Evolutionary conservation across 2,113 vertebrate species (phyloP).

Genomic region (Limnothrissa miodon): DNA sequence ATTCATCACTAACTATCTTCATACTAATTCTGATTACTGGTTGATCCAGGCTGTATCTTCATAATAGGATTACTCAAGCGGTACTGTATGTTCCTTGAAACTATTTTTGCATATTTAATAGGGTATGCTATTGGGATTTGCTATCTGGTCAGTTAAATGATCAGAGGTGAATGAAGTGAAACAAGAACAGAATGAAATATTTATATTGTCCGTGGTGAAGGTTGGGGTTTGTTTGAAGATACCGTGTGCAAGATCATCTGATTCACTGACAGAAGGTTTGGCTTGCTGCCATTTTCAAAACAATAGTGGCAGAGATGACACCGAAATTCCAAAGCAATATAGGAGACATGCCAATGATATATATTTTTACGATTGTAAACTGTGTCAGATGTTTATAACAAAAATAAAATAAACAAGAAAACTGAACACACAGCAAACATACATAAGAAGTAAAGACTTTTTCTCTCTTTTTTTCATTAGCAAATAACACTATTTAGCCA

Average conservation of each 20-base stretch:
- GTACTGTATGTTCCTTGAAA: neutral
- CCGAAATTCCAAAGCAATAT: neutral
- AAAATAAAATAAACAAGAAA: neutral
- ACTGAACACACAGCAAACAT: neutral
- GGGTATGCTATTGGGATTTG: neutral
- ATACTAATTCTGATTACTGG: too few species aligned
- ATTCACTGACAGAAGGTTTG: too few species aligned
- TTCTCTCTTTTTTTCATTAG: neutral
- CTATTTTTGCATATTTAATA: neutral
- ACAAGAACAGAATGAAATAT: neutral
- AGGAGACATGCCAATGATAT: neutral
- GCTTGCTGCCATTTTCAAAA: too few species aligned
- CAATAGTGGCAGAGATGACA: neutral
- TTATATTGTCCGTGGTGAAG: neutral
- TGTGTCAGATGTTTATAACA: neutral
- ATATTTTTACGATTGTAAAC: neutral
- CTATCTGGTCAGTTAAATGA: neutral
- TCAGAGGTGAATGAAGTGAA: neutral
- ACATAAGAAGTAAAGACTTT: neutral
- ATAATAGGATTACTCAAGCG: neutral
- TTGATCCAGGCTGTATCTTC: neutral
- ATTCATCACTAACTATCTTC: neutral
- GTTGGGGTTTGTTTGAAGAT: neutral
- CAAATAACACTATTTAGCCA: neutral
- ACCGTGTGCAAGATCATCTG: too few species aligned